These are phyloP conservation scores for Phyllostomus discolor DNA, from an alignment of 2,113 vertebrate genomes.

Conservation along the genomic window DNA sequence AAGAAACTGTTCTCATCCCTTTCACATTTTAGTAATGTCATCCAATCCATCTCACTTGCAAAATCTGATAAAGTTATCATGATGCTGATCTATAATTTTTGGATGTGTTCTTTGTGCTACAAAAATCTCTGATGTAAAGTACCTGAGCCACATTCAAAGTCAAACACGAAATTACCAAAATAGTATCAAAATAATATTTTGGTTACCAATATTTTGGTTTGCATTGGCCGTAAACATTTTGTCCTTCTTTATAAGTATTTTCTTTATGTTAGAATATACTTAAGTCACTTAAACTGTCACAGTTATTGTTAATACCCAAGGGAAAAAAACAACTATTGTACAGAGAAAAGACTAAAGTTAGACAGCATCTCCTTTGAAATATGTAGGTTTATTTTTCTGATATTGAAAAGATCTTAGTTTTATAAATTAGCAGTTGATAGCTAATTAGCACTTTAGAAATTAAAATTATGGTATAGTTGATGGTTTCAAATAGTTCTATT, in stretches of 20 bases:
- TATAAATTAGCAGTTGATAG: neutral
- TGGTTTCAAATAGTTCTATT: neutral
- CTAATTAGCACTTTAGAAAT: slow-evolving; percentile 38
- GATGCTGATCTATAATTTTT: slow-evolving; percentile 39
- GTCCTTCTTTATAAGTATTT: neutral
- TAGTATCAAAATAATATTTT: slow-evolving; percentile 47
- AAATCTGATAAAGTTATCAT: slow-evolving; percentile 45
- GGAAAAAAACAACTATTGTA: slow-evolving; percentile 10
- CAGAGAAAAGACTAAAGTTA: slow-evolving; percentile 24
- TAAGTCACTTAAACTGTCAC: slow-evolving; percentile 30
- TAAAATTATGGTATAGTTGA: slow-evolving; percentile 16
- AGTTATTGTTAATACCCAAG: neutral
- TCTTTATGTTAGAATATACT: neutral
- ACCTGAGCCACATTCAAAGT: slow-evolving; percentile 16
- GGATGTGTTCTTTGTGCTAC: neutral
- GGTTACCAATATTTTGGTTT: neutral
- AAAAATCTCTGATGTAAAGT: slow-evolving; percentile 43
- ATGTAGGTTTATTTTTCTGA: slow-evolving; percentile 30
- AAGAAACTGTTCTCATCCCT: neutral
- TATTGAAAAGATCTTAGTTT: neutral
- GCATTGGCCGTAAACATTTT: slow-evolving; percentile 8
- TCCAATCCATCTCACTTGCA: slow-evolving; percentile 66
- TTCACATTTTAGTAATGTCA: slow-evolving; percentile 21
- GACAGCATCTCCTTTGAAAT: slow-evolving; percentile 47
- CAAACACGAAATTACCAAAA: neutral